These are phyloP conservation scores for Tridacna gigas DNA, from an alignment of 2,888 invertebrate species.

Conservation along the genomic window DNA sequence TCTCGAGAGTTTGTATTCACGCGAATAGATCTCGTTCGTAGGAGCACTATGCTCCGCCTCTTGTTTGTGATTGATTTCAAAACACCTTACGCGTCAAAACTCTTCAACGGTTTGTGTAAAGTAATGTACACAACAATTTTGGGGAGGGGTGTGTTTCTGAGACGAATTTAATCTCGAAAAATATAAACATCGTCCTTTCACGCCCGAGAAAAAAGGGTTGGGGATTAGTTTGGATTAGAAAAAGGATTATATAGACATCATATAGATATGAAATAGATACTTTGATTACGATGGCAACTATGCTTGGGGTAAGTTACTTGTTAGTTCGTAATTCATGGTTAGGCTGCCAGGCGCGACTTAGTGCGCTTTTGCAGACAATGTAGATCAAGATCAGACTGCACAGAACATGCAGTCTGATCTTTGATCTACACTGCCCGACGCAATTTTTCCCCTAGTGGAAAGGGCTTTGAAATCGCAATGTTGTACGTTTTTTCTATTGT, in stretches of 20 bases:
- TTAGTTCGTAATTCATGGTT: not conserved
- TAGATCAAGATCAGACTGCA: too few relatives aligned
- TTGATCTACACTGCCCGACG: too few relatives aligned
- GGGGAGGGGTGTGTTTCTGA: constrained; percentile 33
- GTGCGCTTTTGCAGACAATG: too few relatives aligned
- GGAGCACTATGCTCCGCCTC: constrained; percentile 13
- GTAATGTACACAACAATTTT: constrained; percentile 27
- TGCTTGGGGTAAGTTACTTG: constrained; percentile 55
- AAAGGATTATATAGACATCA: constrained; percentile 30
- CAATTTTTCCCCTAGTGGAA: too few relatives aligned
- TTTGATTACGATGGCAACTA: constrained; percentile 48
- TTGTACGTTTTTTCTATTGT: too few relatives aligned
- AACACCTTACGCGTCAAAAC: constrained; percentile 52
- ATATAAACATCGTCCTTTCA: constrained; percentile 46
- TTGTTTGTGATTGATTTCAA: constrained; percentile 37
- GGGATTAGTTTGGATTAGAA: constrained; percentile 13
- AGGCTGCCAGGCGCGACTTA: too few relatives aligned
- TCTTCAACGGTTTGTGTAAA: constrained; percentile 52
- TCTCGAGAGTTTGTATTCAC: constrained; percentile 44
- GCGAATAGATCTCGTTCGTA: constrained; percentile 55
- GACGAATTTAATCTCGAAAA: constrained; percentile 28
- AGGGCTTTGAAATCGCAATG: too few relatives aligned
- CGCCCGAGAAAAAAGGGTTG: constrained; percentile 27
- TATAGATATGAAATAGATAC: constrained; percentile 39
- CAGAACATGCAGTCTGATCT: too few relatives aligned